phyloP scores from a whole-genome alignment of 2,797 vertebrate genomes.

The Heliangelus exortis region DNA sequence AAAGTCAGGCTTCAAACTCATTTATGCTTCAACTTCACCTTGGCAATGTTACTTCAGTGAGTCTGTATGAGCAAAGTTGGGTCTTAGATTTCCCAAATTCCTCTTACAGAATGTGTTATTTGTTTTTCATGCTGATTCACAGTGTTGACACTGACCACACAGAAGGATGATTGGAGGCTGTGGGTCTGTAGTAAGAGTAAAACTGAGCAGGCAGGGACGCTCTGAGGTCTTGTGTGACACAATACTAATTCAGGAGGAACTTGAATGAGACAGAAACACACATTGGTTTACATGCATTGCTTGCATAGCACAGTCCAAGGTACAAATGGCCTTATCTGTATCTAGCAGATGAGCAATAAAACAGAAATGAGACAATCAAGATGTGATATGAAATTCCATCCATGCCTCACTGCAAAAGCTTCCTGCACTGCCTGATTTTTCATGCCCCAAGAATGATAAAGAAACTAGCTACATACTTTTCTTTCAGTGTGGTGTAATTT shows the following conservation, averaged over 20 bases:
- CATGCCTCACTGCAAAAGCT: not conserved
- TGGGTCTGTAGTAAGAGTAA: not conserved
- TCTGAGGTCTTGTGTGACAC: not conserved
- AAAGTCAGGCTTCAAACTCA: not conserved
- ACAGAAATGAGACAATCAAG: not conserved
- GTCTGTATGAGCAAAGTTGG: not conserved
- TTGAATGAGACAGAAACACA: not conserved
- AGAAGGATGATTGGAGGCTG: not conserved
- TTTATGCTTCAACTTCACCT: not conserved
- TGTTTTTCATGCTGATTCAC: not conserved
- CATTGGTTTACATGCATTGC: not conserved
- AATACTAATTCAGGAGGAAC: not conserved
- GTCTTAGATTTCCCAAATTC: not conserved
- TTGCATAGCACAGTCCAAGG: not conserved
- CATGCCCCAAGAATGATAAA: not conserved
- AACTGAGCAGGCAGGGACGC: not conserved
- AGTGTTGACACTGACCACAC: rapidly evolving
- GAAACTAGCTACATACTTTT: not conserved
- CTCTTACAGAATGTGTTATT: not conserved
- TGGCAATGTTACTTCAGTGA: not conserved
- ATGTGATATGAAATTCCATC: not conserved
- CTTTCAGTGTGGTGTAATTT: rapidly evolving
- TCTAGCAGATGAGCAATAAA: not conserved
- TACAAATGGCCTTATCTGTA: not conserved
- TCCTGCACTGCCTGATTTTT: not conserved